Evolutionary conservation across 1,140 invertebrate species (phyloP).

Genomic region (Notospermus geniculatus): DNA sequence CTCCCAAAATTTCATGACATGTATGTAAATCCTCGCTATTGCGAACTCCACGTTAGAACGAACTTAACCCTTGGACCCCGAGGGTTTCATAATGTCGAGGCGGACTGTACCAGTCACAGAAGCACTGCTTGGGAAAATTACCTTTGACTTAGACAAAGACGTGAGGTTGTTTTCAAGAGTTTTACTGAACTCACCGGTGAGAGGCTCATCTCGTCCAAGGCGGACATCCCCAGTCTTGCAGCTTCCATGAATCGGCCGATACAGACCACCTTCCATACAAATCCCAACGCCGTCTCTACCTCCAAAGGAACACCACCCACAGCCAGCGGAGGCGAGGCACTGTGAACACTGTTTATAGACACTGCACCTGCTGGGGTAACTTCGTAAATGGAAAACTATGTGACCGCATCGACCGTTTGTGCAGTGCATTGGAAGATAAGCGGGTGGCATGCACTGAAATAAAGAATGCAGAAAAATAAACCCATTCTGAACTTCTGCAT

Average conservation of each 20-base stretch:
- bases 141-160: too few species aligned
- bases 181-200: slow-evolving; percentile 9
- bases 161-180: too few species aligned
- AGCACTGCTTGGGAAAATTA: too few species aligned
- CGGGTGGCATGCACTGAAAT: slow-evolving; percentile 76
- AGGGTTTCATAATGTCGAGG: too few species aligned
- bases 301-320: slow-evolving; percentile 62
- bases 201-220: slow-evolving; percentile 19
- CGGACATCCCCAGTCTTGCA: slow-evolving; percentile 40
- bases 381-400: slow-evolving; percentile 63
- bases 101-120: too few species aligned
- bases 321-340: slow-evolving; percentile 81
- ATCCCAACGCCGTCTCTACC: slow-evolving; percentile 56
- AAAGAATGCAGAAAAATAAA: neutral
- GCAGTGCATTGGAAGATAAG: slow-evolving; percentile 80
- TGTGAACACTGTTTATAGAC: slow-evolving; percentile 81
- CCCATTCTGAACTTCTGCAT: too few species aligned
- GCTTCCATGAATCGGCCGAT: slow-evolving; percentile 44
- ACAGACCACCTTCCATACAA: slow-evolving; percentile 57
- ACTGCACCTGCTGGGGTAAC: slow-evolving; percentile 77
- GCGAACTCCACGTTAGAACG: too few species aligned
- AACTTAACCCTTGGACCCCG: too few species aligned
- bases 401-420: slow-evolving; percentile 83
- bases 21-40: too few species aligned
- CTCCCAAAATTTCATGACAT: too few species aligned